Evolutionary conservation across 1,140 invertebrate species (phyloP), one percentile per base, ranked within the genome.

Genomic region (Leptinotarsa undecemlineata): DNA sequence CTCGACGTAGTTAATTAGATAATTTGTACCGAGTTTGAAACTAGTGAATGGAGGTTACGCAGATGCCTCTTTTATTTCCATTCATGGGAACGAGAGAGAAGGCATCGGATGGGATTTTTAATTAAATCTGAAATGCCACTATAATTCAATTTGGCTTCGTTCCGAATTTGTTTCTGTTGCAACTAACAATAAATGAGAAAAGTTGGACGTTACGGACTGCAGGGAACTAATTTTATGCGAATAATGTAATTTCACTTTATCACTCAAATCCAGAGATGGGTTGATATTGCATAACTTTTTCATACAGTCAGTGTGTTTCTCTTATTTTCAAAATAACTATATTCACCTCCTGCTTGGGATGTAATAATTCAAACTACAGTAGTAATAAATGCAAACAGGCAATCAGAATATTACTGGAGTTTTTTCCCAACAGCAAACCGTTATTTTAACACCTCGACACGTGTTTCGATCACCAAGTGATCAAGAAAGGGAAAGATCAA

Each of bases 171-270:
- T 23, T 67, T 67, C 64, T 67, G 21, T 42, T 67, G 64, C 64
- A 67, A 67, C 64, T 21, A 26, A 67, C 26, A 67, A 21, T 67
- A 67, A 67, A 67, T 67, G 64, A 42, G 64, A 67, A 67, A 67
- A 33, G 64, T 23, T 42, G 26, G 64, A 26, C 14, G 51, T n/a
- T 17, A n/a, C 51, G n/a, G 51, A n/a, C 51, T 57, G n/a, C 15
- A 57, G 15, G 51, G 4, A 57, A 57, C 51, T 57, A 57, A 57
- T 57, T 57, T 42, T 17, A 57, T 6, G 4, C 51, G 51, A 57
- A 57, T 57, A 57, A 17, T 57, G 15, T 57, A 19, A 57, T 57
- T 17, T 57, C n/a, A 13, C 51, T 57, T 19, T n/a, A 19, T 57
- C n/a, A 8, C 3, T 57, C 14, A 1, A 15, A 57, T 57, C 8